phyloP scores from a whole-genome alignment of 2,888 invertebrate species.

The Lysandra coridon region DNA sequence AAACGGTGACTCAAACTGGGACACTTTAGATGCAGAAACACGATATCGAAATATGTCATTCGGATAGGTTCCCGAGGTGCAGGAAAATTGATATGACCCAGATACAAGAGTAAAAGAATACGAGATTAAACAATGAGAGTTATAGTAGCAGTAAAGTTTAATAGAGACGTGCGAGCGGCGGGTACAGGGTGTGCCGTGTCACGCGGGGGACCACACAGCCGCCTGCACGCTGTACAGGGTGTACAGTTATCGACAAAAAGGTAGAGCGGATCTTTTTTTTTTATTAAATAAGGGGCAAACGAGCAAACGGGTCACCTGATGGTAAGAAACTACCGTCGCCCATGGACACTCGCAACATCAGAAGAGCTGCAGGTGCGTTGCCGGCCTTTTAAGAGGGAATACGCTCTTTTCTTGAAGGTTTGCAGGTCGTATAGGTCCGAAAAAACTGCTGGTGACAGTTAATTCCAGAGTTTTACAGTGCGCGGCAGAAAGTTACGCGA shows the following conservation, averaged over 20 bases:
- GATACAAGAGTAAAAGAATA: background rate
- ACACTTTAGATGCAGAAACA: constrained; percentile 1
- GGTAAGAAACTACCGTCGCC: too few relatives aligned
- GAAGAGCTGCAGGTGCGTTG: too few relatives aligned
- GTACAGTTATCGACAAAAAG: background rate
- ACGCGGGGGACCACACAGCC: background rate
- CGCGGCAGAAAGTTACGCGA: too few relatives aligned
- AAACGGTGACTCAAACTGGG: background rate
- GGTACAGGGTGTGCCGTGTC: background rate
- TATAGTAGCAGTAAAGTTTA: constrained; percentile 6
- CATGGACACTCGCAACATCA: too few relatives aligned
- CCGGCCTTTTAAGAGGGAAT: too few relatives aligned
- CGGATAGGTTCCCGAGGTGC: background rate
- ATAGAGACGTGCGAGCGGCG: background rate
- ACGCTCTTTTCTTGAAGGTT: too few relatives aligned
- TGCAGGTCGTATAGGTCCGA: too few relatives aligned
- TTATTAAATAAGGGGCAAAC: too few relatives aligned
- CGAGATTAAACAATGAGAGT: background rate
- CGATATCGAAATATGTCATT: background rate
- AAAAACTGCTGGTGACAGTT: too few relatives aligned
- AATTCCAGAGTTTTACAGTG: too few relatives aligned
- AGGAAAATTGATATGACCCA: constrained; percentile 8
- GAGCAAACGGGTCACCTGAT: too few relatives aligned
- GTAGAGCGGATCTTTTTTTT: too few relatives aligned
- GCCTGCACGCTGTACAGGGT: background rate